Percentiles rank a stretch among this genome's conserved stretches.
These are phyloP conservation scores for Laticauda laticaudata DNA, from an alignment of 2,113 vertebrate genomes.

Conservation along the genomic window DNA sequence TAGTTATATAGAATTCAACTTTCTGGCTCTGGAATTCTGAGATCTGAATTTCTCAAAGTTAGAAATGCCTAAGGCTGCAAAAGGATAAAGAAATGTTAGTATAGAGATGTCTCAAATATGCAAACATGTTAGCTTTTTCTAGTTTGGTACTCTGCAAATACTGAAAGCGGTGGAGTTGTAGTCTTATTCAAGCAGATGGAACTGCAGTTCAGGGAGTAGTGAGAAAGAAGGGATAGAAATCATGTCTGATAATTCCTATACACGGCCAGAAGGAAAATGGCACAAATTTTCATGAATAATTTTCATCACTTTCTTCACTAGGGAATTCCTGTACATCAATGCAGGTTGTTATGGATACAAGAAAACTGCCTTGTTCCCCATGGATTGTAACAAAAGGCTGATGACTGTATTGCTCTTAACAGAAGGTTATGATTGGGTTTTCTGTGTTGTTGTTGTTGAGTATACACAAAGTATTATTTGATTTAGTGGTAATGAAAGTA, in stretches of 20 bases:
- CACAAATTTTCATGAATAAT: constrained; percentile 43
- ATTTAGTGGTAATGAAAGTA: background rate
- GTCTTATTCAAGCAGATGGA: background rate
- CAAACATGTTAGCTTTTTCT: background rate
- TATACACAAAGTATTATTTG: background rate
- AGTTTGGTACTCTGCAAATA: background rate
- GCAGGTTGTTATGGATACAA: constrained; percentile 64
- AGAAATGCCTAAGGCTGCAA: background rate
- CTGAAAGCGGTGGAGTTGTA: background rate
- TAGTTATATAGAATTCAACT: background rate
- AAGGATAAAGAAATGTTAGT: background rate
- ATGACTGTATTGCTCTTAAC: background rate
- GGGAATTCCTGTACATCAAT: constrained; percentile 8
- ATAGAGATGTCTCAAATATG: background rate
- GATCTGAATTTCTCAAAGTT: background rate
- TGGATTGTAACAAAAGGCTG: background rate
- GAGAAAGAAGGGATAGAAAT: background rate
- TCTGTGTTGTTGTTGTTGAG: background rate
- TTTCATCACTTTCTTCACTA: background rate
- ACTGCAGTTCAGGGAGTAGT: background rate
- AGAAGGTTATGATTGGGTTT: background rate
- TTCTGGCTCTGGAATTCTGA: background rate
- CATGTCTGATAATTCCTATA: background rate
- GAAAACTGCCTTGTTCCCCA: constrained; percentile 23
- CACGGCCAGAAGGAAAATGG: background rate